Base-by-base conservation (phyloP, 2,888 invertebrate species). In the Urechis unicinctus region DNA sequence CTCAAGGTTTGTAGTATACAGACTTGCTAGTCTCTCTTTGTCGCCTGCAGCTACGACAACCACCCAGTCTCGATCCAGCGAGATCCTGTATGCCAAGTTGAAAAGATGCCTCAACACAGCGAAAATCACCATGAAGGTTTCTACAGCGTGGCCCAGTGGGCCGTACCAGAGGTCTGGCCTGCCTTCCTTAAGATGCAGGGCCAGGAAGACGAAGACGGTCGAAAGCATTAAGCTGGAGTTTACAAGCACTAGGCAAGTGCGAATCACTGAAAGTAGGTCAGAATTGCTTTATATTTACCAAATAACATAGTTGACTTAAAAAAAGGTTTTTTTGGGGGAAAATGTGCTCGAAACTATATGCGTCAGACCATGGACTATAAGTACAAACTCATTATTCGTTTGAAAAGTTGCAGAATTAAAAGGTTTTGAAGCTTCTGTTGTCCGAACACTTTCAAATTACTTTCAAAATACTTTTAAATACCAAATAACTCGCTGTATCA, bases 1-100 rank as follows among this genome's bases (percentile, higher is more conserved):
- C n/a, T n/a, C n/a, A n/a, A n/a, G n/a, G n/a, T n/a, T n/a, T n/a
- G n/a, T n/a, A n/a, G n/a, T 13, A 22, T 45, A 25, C 71, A 61
- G 63, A 79, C 80, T 68, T 46, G 79, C 75, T 41, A 80, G 66
- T 51, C 61, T 57, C 30, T 64, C 57, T n/a, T 68, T 65, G 61
- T 78, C 66, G 29, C 66, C 68, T 2, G 48, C 58, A 5, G 59
- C 61, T 3, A 80, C 68, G n/a, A 79, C 75, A 9, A 81, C 74
- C 31, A 80, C 71, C 81, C 81, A 81, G 63, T 81, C 80, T 58
- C 78, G 78, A 57, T 79, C 77, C 28, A 81, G 61, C 29, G 73
- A 70, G 28, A 80, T 71, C 57, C 73, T 75, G 49, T 69, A 72
- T 25, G 74, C 78, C 9, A 75, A 63, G 36, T 75, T 75, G 2